A percentile compares a stretch with the other conserved stretches of the same genome.
Conservation (phyloP, 2,113 vertebrate species). For the Albula glossodonta region DNA sequence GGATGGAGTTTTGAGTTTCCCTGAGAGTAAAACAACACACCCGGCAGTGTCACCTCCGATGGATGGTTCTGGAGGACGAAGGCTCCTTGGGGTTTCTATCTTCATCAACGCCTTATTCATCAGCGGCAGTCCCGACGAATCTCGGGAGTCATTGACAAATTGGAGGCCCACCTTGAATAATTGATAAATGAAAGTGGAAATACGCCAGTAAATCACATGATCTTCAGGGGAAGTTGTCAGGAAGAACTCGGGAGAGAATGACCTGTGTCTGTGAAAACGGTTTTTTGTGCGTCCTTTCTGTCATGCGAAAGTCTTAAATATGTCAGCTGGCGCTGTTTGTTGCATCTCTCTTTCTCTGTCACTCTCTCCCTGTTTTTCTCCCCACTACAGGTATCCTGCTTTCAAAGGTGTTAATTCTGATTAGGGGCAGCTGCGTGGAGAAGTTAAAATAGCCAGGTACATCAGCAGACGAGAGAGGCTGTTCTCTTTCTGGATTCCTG, state of each 20-base stretch:
- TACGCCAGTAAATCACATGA: constrained; percentile 50
- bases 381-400: too few species aligned
- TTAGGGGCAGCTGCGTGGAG: too few species aligned
- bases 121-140: constrained; percentile 58
- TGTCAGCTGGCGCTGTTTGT: too few species aligned
- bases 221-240: constrained; percentile 47
- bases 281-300: neutral
- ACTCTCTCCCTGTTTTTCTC: too few species aligned
- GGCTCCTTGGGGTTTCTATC: constrained; percentile 60
- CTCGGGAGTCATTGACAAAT: constrained; percentile 55
- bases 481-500: too few species aligned
- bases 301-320: neutral
- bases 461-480: too few species aligned
- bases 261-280: neutral
- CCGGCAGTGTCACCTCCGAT: constrained; percentile 59
- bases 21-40: constrained; percentile 57
- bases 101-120: constrained; percentile 66
- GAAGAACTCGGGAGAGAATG: neutral
- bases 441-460: too few species aligned
- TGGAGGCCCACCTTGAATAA: constrained; percentile 60
- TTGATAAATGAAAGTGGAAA: constrained; percentile 62
- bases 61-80: constrained; percentile 56
- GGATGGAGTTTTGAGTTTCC: constrained; percentile 67
- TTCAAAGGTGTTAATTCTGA: too few species aligned
- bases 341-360: too few species aligned